These are phyloP conservation scores for Phalacrocorax carbo DNA, from an alignment of 2,113 vertebrate species.

Conservation along the genomic window DNA sequence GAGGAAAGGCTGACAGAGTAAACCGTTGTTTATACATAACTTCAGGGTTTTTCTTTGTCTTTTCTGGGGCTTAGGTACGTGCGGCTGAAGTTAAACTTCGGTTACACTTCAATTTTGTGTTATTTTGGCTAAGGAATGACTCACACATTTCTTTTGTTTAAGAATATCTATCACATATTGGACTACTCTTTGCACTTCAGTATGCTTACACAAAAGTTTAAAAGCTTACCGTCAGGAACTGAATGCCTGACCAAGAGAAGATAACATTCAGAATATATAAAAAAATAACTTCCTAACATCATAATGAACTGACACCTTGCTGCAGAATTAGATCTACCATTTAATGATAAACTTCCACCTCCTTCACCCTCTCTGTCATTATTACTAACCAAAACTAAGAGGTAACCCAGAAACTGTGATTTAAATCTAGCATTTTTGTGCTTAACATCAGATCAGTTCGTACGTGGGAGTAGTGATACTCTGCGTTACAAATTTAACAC, in stretches of 20 bases:
- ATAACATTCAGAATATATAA: not conserved
- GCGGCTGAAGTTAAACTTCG: not conserved
- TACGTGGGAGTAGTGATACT: slow-evolving; percentile 52
- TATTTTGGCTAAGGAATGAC: not conserved
- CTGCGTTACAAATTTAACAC: not conserved
- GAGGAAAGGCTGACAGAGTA: not conserved
- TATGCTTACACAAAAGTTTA: not conserved
- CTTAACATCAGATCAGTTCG: slow-evolving; percentile 32
- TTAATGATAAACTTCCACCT: not conserved
- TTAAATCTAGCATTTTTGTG: slow-evolving; percentile 47
- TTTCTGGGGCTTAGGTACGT: not conserved
- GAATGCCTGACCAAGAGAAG: not conserved
- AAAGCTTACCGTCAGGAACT: not conserved
- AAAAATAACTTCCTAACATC: not conserved
- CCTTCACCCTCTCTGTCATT: not conserved
- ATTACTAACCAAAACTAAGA: not conserved
- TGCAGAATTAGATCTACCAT: not conserved
- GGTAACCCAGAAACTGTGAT: slow-evolving; percentile 53
- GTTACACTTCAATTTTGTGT: not conserved
- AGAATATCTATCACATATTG: not conserved
- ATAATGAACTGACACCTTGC: not conserved
- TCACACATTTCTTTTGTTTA: not conserved
- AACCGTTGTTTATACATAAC: not conserved
- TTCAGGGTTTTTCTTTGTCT: not conserved
- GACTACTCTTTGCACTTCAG: not conserved